A percentile compares a stretch with the other conserved stretches of the same genome.
Evolutionary conservation across 2,888 invertebrate genomes (phyloP).

Genomic region (Agrotis puta): DNA sequence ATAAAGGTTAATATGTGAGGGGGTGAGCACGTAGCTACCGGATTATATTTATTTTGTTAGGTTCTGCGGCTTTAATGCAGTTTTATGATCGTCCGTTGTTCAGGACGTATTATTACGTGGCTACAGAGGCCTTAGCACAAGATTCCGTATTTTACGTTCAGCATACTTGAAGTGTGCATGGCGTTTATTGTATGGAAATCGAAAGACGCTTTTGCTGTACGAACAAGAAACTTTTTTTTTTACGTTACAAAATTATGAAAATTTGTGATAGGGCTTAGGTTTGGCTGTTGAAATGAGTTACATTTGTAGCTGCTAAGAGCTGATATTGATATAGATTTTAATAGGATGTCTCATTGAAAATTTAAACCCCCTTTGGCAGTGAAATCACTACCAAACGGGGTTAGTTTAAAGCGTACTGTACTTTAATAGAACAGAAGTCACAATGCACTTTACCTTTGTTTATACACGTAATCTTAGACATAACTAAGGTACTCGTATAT

Average conservation of each 20-base stretch:
- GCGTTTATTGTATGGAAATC: too few relatives aligned
- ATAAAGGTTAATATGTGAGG: constrained; percentile 86
- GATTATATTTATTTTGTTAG: constrained; percentile 64
- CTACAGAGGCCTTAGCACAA: too few relatives aligned
- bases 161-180: too few relatives aligned
- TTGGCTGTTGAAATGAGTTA: constrained; percentile 6
- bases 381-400: too few relatives aligned
- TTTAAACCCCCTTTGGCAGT: too few relatives aligned
- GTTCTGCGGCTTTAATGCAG: constrained; percentile 53
- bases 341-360: neutral
- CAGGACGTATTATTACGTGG: neutral
- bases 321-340: neutral
- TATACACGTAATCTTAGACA: neutral
- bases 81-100: constrained; percentile 48
- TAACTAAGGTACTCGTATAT: constrained; percentile 44
- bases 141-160: too few relatives aligned
- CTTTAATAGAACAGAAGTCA: too few relatives aligned
- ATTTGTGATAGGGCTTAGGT: neutral
- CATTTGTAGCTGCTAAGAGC: neutral
- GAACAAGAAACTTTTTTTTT: too few relatives aligned
- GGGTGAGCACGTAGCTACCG: constrained; percentile 64
- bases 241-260: too few relatives aligned
- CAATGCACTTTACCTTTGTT: neutral
- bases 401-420: too few relatives aligned
- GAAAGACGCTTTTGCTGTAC: too few relatives aligned